Evolutionary conservation across 2,113 vertebrate species (phyloP).

Genomic region (Turdus rufiventris): DNA sequence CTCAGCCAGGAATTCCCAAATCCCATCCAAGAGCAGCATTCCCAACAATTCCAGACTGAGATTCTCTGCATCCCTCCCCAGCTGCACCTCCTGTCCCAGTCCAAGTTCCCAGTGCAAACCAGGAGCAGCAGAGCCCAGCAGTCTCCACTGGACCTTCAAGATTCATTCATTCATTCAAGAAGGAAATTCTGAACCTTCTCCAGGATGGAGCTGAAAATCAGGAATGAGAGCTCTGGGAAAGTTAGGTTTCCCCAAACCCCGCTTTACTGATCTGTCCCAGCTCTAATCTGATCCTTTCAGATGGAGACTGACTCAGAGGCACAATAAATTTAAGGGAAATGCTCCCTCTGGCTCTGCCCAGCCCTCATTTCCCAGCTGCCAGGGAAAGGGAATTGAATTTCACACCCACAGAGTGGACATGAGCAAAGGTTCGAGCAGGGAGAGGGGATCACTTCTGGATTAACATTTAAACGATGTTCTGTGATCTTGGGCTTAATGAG

Average conservation of each 20-base stretch:
- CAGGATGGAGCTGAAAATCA: not conserved
- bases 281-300: not conserved
- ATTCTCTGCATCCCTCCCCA: accelerated
- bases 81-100: accelerated
- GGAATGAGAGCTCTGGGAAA: not conserved
- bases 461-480: conserved; percentile 25
- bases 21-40: not conserved
- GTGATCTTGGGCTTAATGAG: conserved; percentile 17
- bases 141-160: accelerated
- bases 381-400: conserved; percentile 52
- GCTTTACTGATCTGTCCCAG: not conserved
- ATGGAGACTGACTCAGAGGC: not conserved
- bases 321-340: not conserved
- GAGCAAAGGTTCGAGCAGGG: conserved; percentile 1
- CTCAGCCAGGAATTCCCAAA: not conserved
- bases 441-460: conserved; percentile 22
- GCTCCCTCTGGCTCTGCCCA: not conserved
- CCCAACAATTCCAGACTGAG: not conserved
- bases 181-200: not conserved
- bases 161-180: not conserved
- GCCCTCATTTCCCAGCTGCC: conserved; percentile 19
- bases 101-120: not conserved
- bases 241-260: not conserved
- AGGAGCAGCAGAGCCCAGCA: accelerated
- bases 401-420: not conserved